A percentile compares a stretch with the other conserved stretches of the same genome.
Conservation (phyloP, 37 sponge, comb jelly and placozoan genomes). For the Aphrocallistes beatrix region DNA sequence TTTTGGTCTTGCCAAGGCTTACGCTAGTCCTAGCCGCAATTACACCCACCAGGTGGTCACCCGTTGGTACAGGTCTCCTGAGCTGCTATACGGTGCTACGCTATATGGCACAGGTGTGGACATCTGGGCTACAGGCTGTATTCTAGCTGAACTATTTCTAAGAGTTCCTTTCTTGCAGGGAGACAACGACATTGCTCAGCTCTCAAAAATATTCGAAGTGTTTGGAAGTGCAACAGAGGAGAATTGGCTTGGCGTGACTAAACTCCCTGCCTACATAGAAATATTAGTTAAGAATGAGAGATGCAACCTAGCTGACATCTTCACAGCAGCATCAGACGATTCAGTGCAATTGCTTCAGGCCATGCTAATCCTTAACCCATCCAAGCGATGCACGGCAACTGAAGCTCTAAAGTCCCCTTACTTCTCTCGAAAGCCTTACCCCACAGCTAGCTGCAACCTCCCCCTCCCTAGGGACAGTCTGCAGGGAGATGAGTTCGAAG, state of each 20-base stretch:
- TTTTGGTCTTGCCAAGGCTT: slow-evolving; percentile 92
- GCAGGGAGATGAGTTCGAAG: neutral
- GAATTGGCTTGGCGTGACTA: slow-evolving; percentile 68
- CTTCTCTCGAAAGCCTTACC: slow-evolving; percentile 55
- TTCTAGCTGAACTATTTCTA: slow-evolving; percentile 78
- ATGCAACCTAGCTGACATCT: slow-evolving; percentile 35
- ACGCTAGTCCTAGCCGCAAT: slow-evolving; percentile 73
- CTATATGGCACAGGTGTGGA: slow-evolving; percentile 92
- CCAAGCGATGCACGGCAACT: slow-evolving; percentile 36
- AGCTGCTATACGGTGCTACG: slow-evolving; percentile 87
- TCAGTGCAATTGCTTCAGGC: slow-evolving; percentile 44
- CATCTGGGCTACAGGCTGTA: slow-evolving; percentile 94
- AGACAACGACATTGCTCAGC: slow-evolving; percentile 83
- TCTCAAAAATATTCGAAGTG: slow-evolving; percentile 76
- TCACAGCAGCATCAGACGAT: slow-evolving; percentile 82
- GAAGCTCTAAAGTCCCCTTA: slow-evolving; percentile 58
- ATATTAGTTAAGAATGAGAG: slow-evolving; percentile 45
- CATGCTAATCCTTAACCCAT: slow-evolving; percentile 59
- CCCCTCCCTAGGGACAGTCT: slow-evolving; percentile 40
- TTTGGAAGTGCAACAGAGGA: slow-evolving; percentile 80
- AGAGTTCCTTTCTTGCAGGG: slow-evolving; percentile 87
- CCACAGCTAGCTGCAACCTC: slow-evolving; percentile 45
- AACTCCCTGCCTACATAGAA: slow-evolving; percentile 70
- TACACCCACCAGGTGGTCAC: slow-evolving; percentile 94
- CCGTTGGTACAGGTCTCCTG: slow-evolving; percentile 92